Conservation (phyloP, 2,797 vertebrate species). For the Iguana delicatissima region DNA sequence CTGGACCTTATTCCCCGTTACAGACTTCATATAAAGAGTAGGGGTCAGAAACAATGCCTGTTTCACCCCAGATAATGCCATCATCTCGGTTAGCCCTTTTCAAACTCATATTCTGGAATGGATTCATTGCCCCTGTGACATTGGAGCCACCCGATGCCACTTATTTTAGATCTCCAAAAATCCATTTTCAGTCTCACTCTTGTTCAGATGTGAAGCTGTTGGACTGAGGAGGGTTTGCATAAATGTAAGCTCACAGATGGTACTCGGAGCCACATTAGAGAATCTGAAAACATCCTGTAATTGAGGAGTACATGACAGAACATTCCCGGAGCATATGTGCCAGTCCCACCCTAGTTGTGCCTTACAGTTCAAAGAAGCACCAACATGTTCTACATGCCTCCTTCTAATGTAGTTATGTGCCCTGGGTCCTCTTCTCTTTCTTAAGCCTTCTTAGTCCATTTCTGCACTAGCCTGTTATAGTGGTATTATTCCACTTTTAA, state of each 20-base stretch:
- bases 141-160: too few relatives aligned
- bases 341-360: background rate
- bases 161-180: background rate
- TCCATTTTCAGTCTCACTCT: background rate
- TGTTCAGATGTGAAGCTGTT: too few relatives aligned
- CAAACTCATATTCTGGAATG: too few relatives aligned
- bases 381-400: background rate
- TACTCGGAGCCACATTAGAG: background rate
- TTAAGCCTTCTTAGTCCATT: background rate
- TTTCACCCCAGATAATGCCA: too few relatives aligned
- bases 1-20: too few relatives aligned
- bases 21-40: too few relatives aligned
- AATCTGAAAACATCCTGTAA: constrained; percentile 7
- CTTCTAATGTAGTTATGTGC: background rate
- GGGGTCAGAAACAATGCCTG: too few relatives aligned
- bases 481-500: too few relatives aligned
- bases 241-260: background rate
- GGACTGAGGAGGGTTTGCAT: background rate
- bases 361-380: background rate
- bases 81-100: too few relatives aligned
- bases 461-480: too few relatives aligned
- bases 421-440: background rate
- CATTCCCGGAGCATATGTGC: background rate
- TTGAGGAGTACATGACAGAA: background rate
- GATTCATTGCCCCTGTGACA: too few relatives aligned